Conservation (phyloP, 1,140 invertebrate species). For the Drosophila equinoxialis region DNA sequence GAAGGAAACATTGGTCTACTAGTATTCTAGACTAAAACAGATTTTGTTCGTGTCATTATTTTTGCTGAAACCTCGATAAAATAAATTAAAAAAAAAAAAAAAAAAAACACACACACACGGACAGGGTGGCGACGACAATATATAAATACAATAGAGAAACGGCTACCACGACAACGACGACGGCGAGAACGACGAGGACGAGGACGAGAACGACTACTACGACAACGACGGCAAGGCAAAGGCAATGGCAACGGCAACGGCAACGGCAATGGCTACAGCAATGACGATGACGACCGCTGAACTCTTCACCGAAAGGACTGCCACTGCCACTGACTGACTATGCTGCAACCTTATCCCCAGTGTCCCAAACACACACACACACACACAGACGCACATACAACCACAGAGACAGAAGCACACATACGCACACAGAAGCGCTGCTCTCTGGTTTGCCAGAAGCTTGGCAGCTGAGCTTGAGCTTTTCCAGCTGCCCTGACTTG, state of each 20-base stretch:
- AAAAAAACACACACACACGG: slow-evolving; percentile 27
- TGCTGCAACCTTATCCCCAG: slow-evolving; percentile 61
- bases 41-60: slow-evolving; percentile 74
- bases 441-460: slow-evolving; percentile 14
- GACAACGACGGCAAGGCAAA: slow-evolving; percentile 26
- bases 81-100: slow-evolving; percentile 7
- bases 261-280: not conserved
- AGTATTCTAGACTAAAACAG: slow-evolving; percentile 25
- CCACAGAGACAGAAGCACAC: too few relatives aligned
- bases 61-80: slow-evolving; percentile 27
- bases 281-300: slow-evolving; percentile 55
- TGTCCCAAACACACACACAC: slow-evolving; percentile 26
- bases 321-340: slow-evolving; percentile 61
- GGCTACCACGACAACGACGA: slow-evolving; percentile 28
- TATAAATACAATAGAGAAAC: slow-evolving; percentile 37
- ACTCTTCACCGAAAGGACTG: slow-evolving; percentile 81
- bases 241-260: slow-evolving; percentile 34
- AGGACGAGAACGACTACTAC: slow-evolving; percentile 41
- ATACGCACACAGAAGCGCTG: not conserved
- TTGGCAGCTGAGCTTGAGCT: slow-evolving; percentile 52
- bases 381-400: too few relatives aligned
- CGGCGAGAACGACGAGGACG: slow-evolving; percentile 39
- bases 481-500: slow-evolving; percentile 4
- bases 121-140: slow-evolving; percentile 35
- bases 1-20: not conserved